Evolutionary conservation across 2,797 vertebrate genomes (phyloP).

Genomic region (Taeniopygia guttata): DNA sequence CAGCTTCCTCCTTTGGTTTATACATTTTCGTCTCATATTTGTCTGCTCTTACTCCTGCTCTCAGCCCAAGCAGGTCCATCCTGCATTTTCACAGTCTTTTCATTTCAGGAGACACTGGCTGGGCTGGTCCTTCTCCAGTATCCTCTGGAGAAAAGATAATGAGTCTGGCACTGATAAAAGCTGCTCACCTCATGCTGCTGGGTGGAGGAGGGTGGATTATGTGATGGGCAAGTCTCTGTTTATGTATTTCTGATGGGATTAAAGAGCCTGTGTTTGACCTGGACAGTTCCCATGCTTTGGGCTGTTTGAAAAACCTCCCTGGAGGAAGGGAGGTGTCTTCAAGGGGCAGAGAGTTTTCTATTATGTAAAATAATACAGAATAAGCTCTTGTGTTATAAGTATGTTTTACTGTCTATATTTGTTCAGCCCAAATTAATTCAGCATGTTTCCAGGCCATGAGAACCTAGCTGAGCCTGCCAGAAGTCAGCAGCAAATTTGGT

Average conservation of each 20-base stretch:
- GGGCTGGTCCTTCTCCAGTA: not conserved
- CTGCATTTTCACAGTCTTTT: not conserved
- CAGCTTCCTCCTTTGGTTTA: not conserved
- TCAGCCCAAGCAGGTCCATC: not conserved
- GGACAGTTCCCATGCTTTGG: not conserved
- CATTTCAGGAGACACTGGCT: not conserved
- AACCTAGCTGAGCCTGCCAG: constrained; percentile 11
- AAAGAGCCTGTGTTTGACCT: constrained; percentile 13
- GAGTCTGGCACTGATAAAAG: not conserved
- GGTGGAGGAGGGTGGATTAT: not conserved
- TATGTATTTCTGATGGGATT: not conserved
- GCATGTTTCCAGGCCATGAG: not conserved
- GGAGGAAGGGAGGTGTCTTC: not conserved
- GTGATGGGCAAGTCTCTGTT: not conserved
- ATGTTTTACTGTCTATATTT: constrained; percentile 30
- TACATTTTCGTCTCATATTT: not conserved
- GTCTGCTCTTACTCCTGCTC: not conserved
- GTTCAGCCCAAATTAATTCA: constrained; percentile 40
- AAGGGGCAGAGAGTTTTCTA: constrained; percentile 2
- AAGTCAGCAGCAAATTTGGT: constrained; percentile 43
- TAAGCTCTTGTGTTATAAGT: constrained; percentile 6
- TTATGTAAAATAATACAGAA: constrained; percentile 21
- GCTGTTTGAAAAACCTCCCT: not conserved
- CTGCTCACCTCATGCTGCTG: not conserved
- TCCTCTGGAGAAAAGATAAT: not conserved